A percentile compares a stretch with the other conserved stretches of the same genome.
phyloP scores from a whole-genome alignment of 1,140 invertebrate species.

The Pristionchus pacificus region DNA sequence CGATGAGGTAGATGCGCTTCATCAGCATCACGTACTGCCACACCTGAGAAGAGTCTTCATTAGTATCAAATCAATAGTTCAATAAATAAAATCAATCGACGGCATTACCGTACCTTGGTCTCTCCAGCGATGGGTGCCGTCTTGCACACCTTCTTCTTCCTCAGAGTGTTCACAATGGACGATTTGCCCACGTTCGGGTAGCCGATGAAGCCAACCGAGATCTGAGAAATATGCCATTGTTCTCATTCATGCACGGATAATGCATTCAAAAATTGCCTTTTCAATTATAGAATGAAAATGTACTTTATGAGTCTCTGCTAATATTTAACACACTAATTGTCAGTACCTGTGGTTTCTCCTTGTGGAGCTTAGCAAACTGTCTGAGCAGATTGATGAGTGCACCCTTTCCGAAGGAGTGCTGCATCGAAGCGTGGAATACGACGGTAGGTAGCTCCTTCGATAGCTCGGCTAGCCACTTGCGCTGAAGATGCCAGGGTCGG shows the following conservation, averaged over 20 bases:
- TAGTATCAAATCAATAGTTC: background rate
- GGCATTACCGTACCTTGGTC: slow-evolving; percentile 71
- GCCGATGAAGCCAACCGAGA: slow-evolving; percentile 96
- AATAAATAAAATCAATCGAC: background rate
- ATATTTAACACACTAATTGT: slow-evolving; percentile 18
- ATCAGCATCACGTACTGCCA: slow-evolving; percentile 99
- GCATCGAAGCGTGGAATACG: slow-evolving; percentile 94
- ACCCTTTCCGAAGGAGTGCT: slow-evolving; percentile 97
- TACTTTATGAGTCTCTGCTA: background rate
- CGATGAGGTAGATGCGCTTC: slow-evolving; percentile 92
- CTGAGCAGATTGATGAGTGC: slow-evolving; percentile 90
- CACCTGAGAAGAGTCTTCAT: slow-evolving; percentile 57
- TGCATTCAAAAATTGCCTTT: background rate
- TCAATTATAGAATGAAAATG: no score
- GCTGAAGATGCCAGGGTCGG: slow-evolving; percentile 50
- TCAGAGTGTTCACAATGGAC: slow-evolving; percentile 91
- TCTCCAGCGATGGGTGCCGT: slow-evolving; percentile 97
- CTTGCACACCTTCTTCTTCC: slow-evolving; percentile 88
- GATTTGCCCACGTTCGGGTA: slow-evolving; percentile 99
- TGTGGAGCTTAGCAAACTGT: slow-evolving; percentile 79
- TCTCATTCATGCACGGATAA: background rate
- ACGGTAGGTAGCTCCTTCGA: slow-evolving; percentile 92
- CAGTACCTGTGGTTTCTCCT: slow-evolving; percentile 41
- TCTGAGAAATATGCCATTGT: slow-evolving; percentile 69
- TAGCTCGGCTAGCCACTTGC: slow-evolving; percentile 82